These are phyloP conservation scores for Cranoglanis bouderius DNA, from an alignment of 2,113 vertebrate genomes.

Conservation along the genomic window DNA sequence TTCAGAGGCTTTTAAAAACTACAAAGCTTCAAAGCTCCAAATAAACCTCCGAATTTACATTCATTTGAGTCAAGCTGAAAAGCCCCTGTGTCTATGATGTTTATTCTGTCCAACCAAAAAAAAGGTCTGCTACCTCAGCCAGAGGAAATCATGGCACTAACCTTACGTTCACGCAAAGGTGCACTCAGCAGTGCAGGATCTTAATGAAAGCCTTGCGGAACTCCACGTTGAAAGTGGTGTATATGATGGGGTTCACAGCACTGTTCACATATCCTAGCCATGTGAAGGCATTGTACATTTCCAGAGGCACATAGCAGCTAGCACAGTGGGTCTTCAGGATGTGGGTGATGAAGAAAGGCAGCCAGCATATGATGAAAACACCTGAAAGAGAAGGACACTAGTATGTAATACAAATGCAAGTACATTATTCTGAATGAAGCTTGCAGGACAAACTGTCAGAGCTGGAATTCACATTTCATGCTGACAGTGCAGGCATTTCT, in stretches of 20 bases:
- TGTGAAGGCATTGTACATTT: conserved; percentile 94
- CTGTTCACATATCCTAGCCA: conserved; percentile 99
- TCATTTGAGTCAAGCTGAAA: conserved; percentile 41
- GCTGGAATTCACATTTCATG: background rate
- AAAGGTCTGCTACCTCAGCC: background rate
- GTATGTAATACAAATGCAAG: background rate
- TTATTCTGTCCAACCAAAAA: conserved; percentile 10
- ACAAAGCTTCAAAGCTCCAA: conserved; percentile 23
- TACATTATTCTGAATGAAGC: background rate
- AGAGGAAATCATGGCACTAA: conserved; percentile 24
- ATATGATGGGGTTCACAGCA: conserved; percentile 97
- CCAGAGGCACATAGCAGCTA: conserved; percentile 80
- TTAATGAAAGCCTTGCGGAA: conserved; percentile 98
- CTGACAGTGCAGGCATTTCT: background rate
- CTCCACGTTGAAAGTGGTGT: conserved; percentile 97
- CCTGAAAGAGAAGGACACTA: conserved; percentile 69
- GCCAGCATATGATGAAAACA: conserved; percentile 98
- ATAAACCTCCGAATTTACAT: conserved; percentile 45
- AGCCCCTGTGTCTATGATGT: conserved; percentile 27
- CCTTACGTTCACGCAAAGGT: background rate
- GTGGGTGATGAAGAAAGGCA: conserved; percentile 98
- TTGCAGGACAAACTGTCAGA: background rate
- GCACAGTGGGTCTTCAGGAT: conserved; percentile 96
- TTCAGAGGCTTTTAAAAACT: conserved; percentile 21
- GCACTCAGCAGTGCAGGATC: conserved; percentile 90